Conservation (phyloP, 2,888 invertebrate species). For the Drosophila melanocephala region DNA sequence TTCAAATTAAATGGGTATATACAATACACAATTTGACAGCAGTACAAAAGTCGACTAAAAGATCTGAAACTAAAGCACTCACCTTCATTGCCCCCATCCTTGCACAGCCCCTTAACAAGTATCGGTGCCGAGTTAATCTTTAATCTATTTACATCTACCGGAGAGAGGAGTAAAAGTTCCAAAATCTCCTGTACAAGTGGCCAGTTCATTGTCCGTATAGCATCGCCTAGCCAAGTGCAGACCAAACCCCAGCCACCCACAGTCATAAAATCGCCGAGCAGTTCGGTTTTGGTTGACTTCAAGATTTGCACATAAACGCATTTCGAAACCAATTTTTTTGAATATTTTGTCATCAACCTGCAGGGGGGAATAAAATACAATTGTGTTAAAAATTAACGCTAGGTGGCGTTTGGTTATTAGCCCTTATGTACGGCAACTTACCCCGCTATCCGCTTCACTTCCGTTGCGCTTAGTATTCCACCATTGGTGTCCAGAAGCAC, state of each 20-base stretch:
- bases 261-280: conserved; percentile 95
- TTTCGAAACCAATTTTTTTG: conserved; percentile 97
- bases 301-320: conserved; percentile 97
- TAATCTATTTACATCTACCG: conserved; percentile 95
- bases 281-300: conserved; percentile 92
- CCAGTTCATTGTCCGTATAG: conserved; percentile 93
- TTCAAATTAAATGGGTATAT: not conserved
- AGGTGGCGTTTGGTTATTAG: conserved; percentile 48
- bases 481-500: conserved; percentile 93
- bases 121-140: conserved; percentile 97
- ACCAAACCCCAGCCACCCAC: conserved; percentile 97
- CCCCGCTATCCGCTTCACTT: conserved; percentile 95
- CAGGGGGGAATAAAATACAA: conserved; percentile 43
- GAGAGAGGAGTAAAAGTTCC: conserved; percentile 93
- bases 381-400: conserved; percentile 26
- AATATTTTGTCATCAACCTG: conserved; percentile 98
- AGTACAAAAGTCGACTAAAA: not conserved
- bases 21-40: not conserved
- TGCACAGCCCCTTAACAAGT: conserved; percentile 94
- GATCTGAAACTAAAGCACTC: conserved; percentile 83
- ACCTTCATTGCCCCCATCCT: conserved; percentile 93
- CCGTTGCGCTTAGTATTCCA: conserved; percentile 94
- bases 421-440: conserved; percentile 86
- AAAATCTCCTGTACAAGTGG: conserved; percentile 94
- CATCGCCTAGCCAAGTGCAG: conserved; percentile 96